These are phyloP conservation scores for Agriopis aurantiaria DNA, from an alignment of 2,888 invertebrate species.

Conservation along the genomic window DNA sequence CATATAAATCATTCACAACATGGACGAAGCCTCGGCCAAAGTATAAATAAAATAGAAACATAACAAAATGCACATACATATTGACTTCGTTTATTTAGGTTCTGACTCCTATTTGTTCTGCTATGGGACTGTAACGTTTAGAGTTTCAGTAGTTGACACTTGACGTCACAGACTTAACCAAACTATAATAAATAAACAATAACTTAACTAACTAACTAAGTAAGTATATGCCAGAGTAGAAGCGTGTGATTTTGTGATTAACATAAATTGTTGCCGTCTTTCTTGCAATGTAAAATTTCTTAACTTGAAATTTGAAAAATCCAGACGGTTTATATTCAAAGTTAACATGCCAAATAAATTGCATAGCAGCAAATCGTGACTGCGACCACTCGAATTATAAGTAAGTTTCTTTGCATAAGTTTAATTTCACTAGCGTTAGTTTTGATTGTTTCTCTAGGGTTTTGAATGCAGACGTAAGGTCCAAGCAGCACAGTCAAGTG, in stretches of 20 bases:
- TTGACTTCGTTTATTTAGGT: no score
- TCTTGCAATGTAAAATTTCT: neutral
- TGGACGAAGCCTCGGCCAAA: no score
- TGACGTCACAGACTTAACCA: no score
- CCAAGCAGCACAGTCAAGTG: neutral
- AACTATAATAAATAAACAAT: no score
- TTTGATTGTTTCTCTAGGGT: conserved; percentile 36
- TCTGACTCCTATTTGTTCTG: no score
- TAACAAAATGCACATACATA: no score
- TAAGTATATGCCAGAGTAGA: neutral
- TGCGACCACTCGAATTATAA: conserved; percentile 41
- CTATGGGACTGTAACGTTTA: no score
- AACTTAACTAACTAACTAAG: neutral
- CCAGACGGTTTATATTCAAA: conserved; percentile 5
- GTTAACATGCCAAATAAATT: conserved; percentile 30
- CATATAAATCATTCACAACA: no score
- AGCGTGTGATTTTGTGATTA: neutral
- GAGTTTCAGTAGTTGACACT: no score
- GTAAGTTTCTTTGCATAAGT: conserved; percentile 44
- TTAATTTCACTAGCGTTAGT: conserved; percentile 39
- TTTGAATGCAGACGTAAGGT: conserved; percentile 39
- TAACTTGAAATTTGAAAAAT: conserved; percentile 5
- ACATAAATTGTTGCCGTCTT: neutral
- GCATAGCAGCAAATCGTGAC: conserved; percentile 37
- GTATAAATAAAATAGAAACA: no score